phyloP scores from a whole-genome alignment of 2,113 vertebrate genomes.

The Nanorana parkeri region DNA sequence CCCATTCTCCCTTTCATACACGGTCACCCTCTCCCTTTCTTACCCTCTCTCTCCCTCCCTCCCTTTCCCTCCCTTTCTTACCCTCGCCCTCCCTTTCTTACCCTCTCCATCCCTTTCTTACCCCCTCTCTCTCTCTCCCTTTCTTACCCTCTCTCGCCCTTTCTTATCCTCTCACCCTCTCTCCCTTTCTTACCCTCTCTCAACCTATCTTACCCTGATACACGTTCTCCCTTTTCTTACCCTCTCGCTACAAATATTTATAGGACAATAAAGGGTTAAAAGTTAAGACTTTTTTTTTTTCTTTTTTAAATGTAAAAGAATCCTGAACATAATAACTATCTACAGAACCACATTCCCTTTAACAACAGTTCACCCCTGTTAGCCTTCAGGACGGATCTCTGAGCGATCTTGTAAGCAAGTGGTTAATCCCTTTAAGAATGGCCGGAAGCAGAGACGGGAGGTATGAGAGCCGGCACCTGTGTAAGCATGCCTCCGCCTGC shows the following conservation, averaged over 20 bases:
- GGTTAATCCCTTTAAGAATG: neutral
- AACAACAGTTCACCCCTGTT: no score
- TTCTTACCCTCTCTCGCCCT: no score
- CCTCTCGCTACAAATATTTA: no score
- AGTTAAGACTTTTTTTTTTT: neutral
- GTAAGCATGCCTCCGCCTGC: neutral
- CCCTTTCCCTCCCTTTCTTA: neutral
- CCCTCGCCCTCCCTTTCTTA: no score
- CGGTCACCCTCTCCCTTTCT: neutral
- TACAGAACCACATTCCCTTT: neutral
- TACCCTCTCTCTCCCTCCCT: neutral
- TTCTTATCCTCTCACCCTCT: no score
- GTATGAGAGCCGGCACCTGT: constrained; percentile 9
- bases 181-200: no score
- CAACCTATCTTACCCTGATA: no score
- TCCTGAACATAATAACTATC: neutral
- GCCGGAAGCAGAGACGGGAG: neutral
- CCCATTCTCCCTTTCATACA: neutral
- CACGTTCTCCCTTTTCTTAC: no score
- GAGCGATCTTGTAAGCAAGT: neutral
- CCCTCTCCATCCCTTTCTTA: no score
- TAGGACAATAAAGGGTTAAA: no score
- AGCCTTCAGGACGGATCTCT: neutral
- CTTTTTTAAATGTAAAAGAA: neutral
- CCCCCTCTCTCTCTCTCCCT: no score